These are phyloP conservation scores for Dicyrtoma fusca DNA, from an alignment of 2,888 invertebrate species.

Conservation along the genomic window DNA sequence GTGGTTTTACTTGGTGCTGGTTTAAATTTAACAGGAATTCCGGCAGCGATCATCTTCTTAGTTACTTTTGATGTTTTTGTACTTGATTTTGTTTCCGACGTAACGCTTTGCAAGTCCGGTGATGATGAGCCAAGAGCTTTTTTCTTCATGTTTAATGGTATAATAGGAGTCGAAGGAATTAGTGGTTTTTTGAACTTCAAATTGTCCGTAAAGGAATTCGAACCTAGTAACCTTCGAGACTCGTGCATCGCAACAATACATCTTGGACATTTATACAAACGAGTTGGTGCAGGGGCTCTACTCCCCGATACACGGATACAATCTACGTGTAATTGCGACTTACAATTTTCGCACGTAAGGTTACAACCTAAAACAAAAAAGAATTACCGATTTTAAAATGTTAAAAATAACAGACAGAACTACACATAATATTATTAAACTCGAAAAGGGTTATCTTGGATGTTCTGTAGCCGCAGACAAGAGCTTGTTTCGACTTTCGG, in stretches of 20 bases:
- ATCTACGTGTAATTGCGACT: conserved; percentile 46
- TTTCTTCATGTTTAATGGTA: conserved; percentile 20
- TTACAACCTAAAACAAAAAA: conserved; percentile 43
- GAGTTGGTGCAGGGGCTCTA: conserved; percentile 43
- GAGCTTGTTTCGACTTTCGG: too few species aligned
- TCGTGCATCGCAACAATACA: conserved; percentile 46
- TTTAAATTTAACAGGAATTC: conserved; percentile 2
- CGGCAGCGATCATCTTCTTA: conserved; percentile 15
- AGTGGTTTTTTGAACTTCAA: conserved; percentile 23
- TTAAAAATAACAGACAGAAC: too few species aligned
- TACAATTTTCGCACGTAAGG: conserved; percentile 45
- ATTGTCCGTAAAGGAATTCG: neutral
- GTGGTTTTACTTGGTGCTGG: neutral
- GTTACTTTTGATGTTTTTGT: conserved; percentile 18
- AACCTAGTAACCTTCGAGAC: conserved; percentile 24
- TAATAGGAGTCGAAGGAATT: conserved; percentile 23
- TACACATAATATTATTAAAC: too few species aligned
- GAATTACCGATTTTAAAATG: too few species aligned
- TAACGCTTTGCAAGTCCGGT: neutral
- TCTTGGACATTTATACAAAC: conserved; percentile 48
- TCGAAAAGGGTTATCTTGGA: too few species aligned
- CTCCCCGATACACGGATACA: conserved; percentile 51
- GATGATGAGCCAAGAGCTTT: conserved; percentile 5
- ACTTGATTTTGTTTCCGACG: conserved; percentile 14
- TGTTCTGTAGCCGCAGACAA: too few species aligned